Evolutionary conservation across 1,140 invertebrate species (phyloP).

Genomic region (Tenebrio molitor): DNA sequence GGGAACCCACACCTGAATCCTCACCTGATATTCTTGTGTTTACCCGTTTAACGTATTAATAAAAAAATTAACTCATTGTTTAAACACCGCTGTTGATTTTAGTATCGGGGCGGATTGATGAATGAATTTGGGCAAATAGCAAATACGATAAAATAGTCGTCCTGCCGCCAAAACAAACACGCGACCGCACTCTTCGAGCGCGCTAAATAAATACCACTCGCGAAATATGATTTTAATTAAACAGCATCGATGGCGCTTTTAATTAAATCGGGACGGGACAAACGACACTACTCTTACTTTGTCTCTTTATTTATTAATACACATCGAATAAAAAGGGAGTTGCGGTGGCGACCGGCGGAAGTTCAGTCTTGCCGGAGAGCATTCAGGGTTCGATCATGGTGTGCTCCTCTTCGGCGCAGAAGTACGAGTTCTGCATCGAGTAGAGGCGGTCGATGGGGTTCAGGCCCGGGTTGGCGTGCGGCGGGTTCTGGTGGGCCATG

Average conservation of each 20-base stretch:
- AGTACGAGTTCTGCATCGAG: slow-evolving; percentile 77
- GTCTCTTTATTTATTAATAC: slow-evolving; percentile 10
- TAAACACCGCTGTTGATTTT: slow-evolving; percentile 21
- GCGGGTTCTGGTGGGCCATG: slow-evolving; percentile 60
- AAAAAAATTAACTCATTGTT: slow-evolving; percentile 41
- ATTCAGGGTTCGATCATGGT: slow-evolving; percentile 60
- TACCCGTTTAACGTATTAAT: slow-evolving; percentile 7
- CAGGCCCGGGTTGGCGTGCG: slow-evolving; percentile 61
- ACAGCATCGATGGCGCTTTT: not conserved
- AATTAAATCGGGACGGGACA: not conserved
- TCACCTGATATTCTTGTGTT: slow-evolving; percentile 27
- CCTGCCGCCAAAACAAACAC: slow-evolving; percentile 4
- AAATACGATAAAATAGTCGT: slow-evolving; percentile 28
- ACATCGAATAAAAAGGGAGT: slow-evolving; percentile 18
- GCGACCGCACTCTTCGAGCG: not conserved
- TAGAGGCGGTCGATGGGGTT: slow-evolving; percentile 76
- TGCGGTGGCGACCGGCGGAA: not conserved
- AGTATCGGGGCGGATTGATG: not conserved
- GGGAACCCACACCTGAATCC: slow-evolving; percentile 44
- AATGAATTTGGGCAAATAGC: slow-evolving; percentile 5
- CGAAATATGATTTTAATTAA: slow-evolving; percentile 33
- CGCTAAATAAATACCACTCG: slow-evolving; percentile 17
- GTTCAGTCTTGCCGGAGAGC: slow-evolving; percentile 14
- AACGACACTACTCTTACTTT: no score
- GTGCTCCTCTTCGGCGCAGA: slow-evolving; percentile 70